Conservation (phyloP, 2,797 vertebrate genomes). For the Holocentrus rufus region DNA sequence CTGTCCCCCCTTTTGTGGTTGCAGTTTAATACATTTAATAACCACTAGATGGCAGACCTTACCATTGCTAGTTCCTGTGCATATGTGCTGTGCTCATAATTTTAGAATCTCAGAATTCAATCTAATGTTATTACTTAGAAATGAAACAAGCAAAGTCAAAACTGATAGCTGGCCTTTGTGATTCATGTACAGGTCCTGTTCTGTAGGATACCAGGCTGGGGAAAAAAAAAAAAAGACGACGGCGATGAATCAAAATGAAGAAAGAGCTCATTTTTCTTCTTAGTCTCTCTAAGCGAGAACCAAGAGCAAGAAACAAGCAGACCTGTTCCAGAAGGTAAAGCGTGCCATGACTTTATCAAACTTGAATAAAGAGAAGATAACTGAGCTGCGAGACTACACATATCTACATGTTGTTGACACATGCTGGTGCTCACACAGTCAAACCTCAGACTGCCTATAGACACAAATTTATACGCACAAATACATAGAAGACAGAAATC, state of each 20-base stretch:
- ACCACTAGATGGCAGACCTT: constrained; percentile 75
- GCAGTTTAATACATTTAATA: constrained; percentile 41
- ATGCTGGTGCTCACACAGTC: neutral
- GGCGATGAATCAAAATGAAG: constrained; percentile 13
- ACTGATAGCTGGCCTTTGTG: constrained; percentile 44
- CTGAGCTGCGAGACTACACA: constrained; percentile 21
- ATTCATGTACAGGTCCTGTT: constrained; percentile 61
- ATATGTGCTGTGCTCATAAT: constrained; percentile 25
- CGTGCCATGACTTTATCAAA: constrained; percentile 8
- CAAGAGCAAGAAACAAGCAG: constrained; percentile 38
- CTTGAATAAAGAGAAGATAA: constrained; percentile 16
- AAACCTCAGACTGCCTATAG: too few relatives aligned
- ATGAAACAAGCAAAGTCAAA: constrained; percentile 21
- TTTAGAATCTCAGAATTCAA: constrained; percentile 12
- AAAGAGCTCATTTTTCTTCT: constrained; percentile 31
- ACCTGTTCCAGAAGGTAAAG: constrained; percentile 40
- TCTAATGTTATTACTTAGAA: constrained; percentile 40
- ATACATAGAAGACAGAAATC: neutral
- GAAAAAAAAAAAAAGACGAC: too few relatives aligned
- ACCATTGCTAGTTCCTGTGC: constrained; percentile 57
- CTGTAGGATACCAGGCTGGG: constrained; percentile 47
- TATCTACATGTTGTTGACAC: constrained; percentile 1
- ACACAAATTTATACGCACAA: neutral
- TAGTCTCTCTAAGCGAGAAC: constrained; percentile 21
- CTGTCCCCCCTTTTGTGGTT: constrained; percentile 27